Evolutionary conservation across 2,797 vertebrate genomes (phyloP).

Genomic region (Pangasius mekongensis): DNA sequence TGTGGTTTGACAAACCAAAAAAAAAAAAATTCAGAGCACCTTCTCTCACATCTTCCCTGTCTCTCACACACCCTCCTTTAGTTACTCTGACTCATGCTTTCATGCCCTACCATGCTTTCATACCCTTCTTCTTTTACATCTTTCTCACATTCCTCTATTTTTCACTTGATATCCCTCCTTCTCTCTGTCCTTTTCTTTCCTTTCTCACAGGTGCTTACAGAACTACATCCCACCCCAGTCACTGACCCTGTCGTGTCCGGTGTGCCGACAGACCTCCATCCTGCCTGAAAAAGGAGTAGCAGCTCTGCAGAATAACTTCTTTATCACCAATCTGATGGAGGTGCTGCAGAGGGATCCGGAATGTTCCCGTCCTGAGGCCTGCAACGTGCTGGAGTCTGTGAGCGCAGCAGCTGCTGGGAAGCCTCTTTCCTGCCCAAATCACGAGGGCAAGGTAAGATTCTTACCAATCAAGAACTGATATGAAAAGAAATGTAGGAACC

Average conservation of each 20-base stretch:
- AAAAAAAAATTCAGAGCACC: not conserved
- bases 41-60: not conserved
- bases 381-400: constrained; percentile 81
- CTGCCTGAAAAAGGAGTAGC: constrained; percentile 91
- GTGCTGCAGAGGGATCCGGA: constrained; percentile 89
- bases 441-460: constrained; percentile 75
- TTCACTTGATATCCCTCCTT: not conserved
- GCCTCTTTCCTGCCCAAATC: constrained; percentile 91
- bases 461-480: not conserved
- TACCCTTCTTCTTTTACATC: not conserved
- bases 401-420: constrained; percentile 84
- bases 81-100: not conserved
- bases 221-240: constrained; percentile 96
- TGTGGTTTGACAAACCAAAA: not conserved
- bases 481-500: not conserved
- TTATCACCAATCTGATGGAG: constrained; percentile 97
- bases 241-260: constrained; percentile 91
- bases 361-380: constrained; percentile 78
- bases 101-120: not conserved
- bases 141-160: not conserved
- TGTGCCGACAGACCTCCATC: constrained; percentile 96
- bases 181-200: not conserved
- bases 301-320: constrained; percentile 94
- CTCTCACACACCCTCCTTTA: not conserved
- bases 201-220: constrained; percentile 85